Evolutionary conservation across 2,888 invertebrate species (phyloP), one percentile per base, ranked within the genome.

Genomic region (Limnephilus lunatus): DNA sequence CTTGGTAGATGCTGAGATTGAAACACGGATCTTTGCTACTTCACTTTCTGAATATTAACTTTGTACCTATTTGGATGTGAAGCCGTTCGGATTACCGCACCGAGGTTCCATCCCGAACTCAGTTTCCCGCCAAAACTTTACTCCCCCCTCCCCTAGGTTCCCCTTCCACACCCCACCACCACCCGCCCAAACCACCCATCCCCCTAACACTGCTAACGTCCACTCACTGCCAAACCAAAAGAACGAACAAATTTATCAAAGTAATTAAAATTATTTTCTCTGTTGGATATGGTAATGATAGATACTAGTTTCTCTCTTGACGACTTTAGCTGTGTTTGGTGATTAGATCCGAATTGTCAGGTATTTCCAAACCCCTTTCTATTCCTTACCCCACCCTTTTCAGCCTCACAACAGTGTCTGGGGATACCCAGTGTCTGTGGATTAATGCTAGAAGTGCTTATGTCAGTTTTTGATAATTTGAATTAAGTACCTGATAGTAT

Each of bases 261-360:
- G 93, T 93, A 92, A 93, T 93, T 93, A 93, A 93, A 93, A 85
- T 93, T 93, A 92, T 92, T 93, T 92, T 93, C 93, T 93, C 44
- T 82, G 15, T 82, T 30, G 31, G 3, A 15, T 31, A 31, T 32
- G 31, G 15, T 14, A 0, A 82, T 82, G 30, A 15, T 81, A 31
- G 4, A 14, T 5, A 31, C 5, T 15, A 30, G 82, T 12, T 30
- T 30, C 82, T 30, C 82, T 15, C 48, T n/a, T n/a, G n/a, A n/a
- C n/a, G 14, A 15, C 14, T 48, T 48, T 48, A 48, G 48, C 14
- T 48, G 15, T 48, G 48, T 48, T 48, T 48, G 48, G 15, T 48
- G 48, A 44, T 9, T 7, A 5, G 39, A 44, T 2, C 48, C 15
- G 15, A 48, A 48, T 48, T 14, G 14, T 48, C 44, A 48, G 44